phyloP scores from a whole-genome alignment of 2,113 vertebrate genomes.

The Cynopterus brachyotis region DNA sequence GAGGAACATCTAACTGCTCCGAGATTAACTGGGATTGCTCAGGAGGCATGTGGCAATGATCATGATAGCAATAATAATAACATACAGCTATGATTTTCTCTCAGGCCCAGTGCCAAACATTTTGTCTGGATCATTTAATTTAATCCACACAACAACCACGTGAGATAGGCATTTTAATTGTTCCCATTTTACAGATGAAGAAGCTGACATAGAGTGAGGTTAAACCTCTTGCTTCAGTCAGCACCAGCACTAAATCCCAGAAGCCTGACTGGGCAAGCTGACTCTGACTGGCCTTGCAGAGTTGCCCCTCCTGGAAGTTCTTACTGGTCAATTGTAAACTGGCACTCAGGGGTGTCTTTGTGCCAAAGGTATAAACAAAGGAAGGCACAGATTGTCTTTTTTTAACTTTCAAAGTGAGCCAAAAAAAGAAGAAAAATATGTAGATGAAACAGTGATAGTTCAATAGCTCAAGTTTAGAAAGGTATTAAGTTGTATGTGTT shows the following conservation, averaged over 20 bases:
- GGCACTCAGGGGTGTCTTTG: background rate
- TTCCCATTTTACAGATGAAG: background rate
- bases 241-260: background rate
- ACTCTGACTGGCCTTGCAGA: background rate
- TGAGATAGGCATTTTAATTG: background rate
- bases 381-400: background rate
- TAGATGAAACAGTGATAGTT: background rate
- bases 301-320: background rate
- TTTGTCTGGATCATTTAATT: background rate
- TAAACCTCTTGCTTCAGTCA: background rate
- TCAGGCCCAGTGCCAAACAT: background rate
- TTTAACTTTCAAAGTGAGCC: background rate
- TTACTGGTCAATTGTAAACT: background rate
- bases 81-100: background rate
- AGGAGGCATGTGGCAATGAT: background rate
- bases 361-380: background rate
- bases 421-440: background rate
- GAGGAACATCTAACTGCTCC: background rate
- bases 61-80: too few species aligned
- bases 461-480: background rate
- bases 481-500: background rate
- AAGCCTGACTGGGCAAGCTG: background rate
- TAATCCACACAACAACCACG: background rate
- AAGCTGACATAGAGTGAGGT: background rate
- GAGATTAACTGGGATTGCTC: background rate